Evolutionary conservation across 2,888 invertebrate genomes (phyloP).

Genomic region (Strigamia maritima): DNA sequence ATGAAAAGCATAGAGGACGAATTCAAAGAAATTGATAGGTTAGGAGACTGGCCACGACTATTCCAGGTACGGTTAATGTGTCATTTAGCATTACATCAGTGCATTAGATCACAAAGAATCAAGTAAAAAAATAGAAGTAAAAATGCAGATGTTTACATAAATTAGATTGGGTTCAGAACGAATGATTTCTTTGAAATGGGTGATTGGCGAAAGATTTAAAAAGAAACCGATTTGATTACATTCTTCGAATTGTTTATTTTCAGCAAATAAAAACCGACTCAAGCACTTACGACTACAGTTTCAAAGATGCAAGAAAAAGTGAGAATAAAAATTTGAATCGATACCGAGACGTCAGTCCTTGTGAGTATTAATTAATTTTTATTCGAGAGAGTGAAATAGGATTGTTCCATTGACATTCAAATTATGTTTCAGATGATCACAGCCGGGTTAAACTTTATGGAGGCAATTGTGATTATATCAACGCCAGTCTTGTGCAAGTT

Average conservation of each 20-base stretch:
- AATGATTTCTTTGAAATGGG: neutral
- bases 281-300: slow-evolving; percentile 57
- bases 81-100: neutral
- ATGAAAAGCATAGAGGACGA: slow-evolving; percentile 52
- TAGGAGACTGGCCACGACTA: slow-evolving; percentile 66
- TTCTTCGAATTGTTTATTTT: slow-evolving; percentile 48
- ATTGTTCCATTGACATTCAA: slow-evolving; percentile 9
- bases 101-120: neutral
- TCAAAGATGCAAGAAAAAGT: slow-evolving; percentile 68
- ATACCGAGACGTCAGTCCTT: slow-evolving; percentile 93
- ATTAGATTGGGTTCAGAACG: neutral
- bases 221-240: neutral
- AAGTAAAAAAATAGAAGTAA: neutral
- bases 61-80: slow-evolving; percentile 63
- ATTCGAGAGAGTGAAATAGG: neutral
- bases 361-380: slow-evolving; percentile 47
- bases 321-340: slow-evolving; percentile 80
- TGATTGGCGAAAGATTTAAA: neutral
- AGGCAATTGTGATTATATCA: slow-evolving; percentile 81
- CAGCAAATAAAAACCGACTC: slow-evolving; percentile 73
- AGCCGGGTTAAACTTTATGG: slow-evolving; percentile 75
- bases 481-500: slow-evolving; percentile 86
- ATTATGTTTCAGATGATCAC: slow-evolving; percentile 66
- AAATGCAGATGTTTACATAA: neutral
- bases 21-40: slow-evolving; percentile 67